Evolutionary conservation across 1,140 invertebrate species (phyloP).

Genomic region (Callitettix versicolor): DNA sequence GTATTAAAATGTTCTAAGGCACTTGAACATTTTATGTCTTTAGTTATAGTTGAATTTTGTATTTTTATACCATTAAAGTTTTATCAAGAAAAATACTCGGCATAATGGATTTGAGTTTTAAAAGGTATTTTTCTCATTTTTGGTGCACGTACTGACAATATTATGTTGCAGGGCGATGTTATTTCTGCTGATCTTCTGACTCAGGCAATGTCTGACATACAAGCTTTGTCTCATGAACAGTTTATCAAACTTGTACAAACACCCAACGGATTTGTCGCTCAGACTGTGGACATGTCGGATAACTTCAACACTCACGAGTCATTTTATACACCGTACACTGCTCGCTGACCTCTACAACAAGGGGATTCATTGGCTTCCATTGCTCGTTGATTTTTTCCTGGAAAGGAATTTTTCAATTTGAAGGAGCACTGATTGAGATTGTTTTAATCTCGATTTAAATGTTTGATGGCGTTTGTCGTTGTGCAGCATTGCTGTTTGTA

Average conservation of each 20-base stretch:
- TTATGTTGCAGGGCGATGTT: neutral
- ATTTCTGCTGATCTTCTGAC: conserved; percentile 1
- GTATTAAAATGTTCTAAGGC: too few relatives aligned
- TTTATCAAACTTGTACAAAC: conserved; percentile 7
- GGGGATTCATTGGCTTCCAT: neutral
- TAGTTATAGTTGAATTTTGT: too few relatives aligned
- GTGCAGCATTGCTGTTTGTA: neutral
- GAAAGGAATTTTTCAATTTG: too few relatives aligned
- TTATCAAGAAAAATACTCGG: too few relatives aligned
- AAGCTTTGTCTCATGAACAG: conserved; percentile 2
- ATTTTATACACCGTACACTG: conserved; percentile 11
- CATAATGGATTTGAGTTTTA: too few relatives aligned
- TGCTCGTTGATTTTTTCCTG: neutral
- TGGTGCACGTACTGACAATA: too few relatives aligned
- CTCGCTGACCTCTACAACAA: conserved; percentile 4
- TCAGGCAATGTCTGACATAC: conserved; percentile 6
- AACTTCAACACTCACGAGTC: neutral
- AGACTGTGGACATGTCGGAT: neutral
- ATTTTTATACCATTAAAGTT: too few relatives aligned
- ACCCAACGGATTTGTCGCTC: neutral
- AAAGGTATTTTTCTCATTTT: too few relatives aligned
- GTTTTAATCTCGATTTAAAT: neutral
- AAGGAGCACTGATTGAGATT: too few relatives aligned
- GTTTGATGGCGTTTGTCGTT: neutral
- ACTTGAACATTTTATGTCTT: too few relatives aligned